These are phyloP conservation scores for Momotus momota DNA, from an alignment of 2,797 vertebrate genomes.

Conservation along the genomic window DNA sequence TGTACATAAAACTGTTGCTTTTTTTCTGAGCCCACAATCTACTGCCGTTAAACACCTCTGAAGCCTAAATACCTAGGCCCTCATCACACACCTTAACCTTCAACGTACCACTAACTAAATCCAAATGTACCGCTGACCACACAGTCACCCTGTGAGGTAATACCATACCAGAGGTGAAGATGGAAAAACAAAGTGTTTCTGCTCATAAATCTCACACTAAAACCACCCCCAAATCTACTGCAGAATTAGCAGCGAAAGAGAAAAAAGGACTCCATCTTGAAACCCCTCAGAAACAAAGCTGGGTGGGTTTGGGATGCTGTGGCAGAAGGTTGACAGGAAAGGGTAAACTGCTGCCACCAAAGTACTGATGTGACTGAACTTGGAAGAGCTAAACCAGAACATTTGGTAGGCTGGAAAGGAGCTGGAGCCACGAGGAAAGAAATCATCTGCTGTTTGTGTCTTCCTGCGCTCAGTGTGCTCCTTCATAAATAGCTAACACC, in stretches of 20 bases:
- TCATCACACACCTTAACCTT: rapidly evolving
- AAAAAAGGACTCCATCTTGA: neutral
- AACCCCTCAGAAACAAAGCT: rapidly evolving
- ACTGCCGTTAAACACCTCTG: rapidly evolving
- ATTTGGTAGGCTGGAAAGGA: slow-evolving; percentile 35
- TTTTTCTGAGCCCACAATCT: rapidly evolving
- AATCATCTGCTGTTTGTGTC: neutral
- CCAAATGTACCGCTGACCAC: too few relatives aligned
- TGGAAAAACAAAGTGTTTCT: neutral
- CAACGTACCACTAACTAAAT: rapidly evolving
- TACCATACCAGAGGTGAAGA: rapidly evolving
- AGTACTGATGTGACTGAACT: neutral
- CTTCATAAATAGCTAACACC: neutral
- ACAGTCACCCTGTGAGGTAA: neutral
- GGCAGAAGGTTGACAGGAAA: neutral
- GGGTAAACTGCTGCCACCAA: rapidly evolving
- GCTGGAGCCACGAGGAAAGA: neutral
- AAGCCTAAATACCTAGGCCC: too few relatives aligned
- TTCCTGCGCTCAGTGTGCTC: neutral
- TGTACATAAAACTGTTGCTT: rapidly evolving
- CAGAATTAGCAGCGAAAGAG: neutral
- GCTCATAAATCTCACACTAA: too few relatives aligned
- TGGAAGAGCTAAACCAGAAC: slow-evolving; percentile 1
- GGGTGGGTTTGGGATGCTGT: neutral
- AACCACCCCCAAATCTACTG: neutral